Conservation (phyloP, 2,888 invertebrate genomes). For the Ethmia dodecea region DNA sequence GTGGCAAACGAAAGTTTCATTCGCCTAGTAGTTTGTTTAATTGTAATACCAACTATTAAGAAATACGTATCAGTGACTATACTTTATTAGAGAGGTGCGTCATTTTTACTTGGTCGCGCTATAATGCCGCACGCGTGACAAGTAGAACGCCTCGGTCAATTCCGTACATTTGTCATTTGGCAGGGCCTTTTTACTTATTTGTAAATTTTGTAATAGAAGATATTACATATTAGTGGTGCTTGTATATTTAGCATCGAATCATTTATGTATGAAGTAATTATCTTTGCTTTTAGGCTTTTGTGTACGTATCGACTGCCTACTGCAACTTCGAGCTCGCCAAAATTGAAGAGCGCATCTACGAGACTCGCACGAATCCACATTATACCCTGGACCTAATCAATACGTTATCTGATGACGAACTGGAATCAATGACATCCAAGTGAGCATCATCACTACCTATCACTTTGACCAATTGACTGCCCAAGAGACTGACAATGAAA, state of each 20-base stretch:
- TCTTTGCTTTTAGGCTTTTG: slow-evolving; percentile 68
- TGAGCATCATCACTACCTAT: slow-evolving; percentile 33
- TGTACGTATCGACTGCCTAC: slow-evolving; percentile 94
- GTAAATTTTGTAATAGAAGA: background rate
- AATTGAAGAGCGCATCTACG: slow-evolving; percentile 87
- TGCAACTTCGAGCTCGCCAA: slow-evolving; percentile 85
- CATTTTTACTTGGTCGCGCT: background rate
- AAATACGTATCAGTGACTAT: too few species aligned
- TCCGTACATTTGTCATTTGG: background rate
- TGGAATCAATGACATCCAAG: slow-evolving; percentile 79
- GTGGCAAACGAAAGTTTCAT: too few species aligned
- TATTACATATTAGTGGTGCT: too few species aligned
- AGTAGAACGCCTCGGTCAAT: background rate
- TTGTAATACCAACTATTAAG: too few species aligned
- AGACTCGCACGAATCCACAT: slow-evolving; percentile 79
- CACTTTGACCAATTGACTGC: background rate
- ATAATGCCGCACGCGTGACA: background rate
- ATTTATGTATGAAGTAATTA: too few species aligned
- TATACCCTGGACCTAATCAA: slow-evolving; percentile 81
- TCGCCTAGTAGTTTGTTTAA: too few species aligned
- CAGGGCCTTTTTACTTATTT: background rate
- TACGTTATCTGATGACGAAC: slow-evolving; percentile 66
- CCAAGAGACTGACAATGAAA: background rate
- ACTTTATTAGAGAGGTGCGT: too few species aligned
- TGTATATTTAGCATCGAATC: too few species aligned